Base-by-base conservation (phyloP, 2,888 invertebrate species). In the Malthinus seriepunctatus region DNA sequence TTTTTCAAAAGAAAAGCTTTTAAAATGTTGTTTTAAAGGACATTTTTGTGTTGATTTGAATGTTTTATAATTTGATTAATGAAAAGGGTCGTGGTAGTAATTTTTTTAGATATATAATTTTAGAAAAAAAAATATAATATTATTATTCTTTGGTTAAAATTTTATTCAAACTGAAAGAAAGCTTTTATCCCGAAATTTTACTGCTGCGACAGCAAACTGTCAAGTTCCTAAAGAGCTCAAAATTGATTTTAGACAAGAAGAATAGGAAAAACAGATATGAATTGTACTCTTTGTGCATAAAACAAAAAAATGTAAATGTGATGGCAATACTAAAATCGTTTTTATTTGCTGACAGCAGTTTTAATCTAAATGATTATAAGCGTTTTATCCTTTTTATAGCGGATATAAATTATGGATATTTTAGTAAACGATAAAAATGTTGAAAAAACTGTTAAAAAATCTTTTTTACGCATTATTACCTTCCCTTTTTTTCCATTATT, bases 141-240 rank as follows among this genome's bases (percentile, higher is more conserved):
- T 42, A 15, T 42, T 42, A 2, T 44, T 33, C 11, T 12, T 33
- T n/a, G 15, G 10, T 42, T 6, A 42, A 42, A 14, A 11, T 42
- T 42, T 42, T 11, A 11, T 42, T 15, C n/a, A 42, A 34, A 9
- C 11, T 8, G 23, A 23, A 34, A 44, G 23, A 51, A 51, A 51
- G 33, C 32, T 15, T 51, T 49, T 35, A 23, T 39, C 49, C 42
- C 8, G 33, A 15, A n/a, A 12, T 51, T 33, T 33, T 37, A 42
- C 32, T 32, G 42, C 33, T 14, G 51, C 42, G 51, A 51, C 44
- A 51, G 51, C n/a, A 14, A 51, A 42, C 51, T 51, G 51, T 51
- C 51, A 51, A 15, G 51, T 42, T 23, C 33, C 33, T 42, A 51
- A 44, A 34, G 39, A 44, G 34, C 42, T 44, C 50, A 39, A 51